Conservation (phyloP, 53 echinoderm and acorn worm genomes). For the Zoroaster sp. region DNA sequence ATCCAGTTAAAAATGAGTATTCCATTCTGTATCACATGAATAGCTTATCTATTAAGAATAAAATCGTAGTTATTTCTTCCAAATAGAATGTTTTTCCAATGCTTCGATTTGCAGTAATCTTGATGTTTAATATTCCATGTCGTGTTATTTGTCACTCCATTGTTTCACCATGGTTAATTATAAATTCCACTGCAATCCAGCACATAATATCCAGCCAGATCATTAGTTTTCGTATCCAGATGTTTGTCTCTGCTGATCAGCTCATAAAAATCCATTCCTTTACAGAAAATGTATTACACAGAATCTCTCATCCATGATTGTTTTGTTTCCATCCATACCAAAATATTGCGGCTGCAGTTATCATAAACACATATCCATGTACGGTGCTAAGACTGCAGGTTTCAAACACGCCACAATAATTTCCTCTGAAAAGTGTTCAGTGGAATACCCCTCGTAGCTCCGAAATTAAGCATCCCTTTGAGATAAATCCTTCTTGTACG, state of each 20-base stretch:
- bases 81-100: neutral
- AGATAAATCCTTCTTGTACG: conserved; percentile 31
- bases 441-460: conserved; percentile 42
- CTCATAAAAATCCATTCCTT: no score
- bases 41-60: no score
- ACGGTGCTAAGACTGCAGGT: neutral
- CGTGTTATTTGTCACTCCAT: neutral
- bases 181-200: neutral
- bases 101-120: neutral
- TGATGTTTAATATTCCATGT: neutral
- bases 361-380: no score
- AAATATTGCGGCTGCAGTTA: no score
- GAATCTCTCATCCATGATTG: no score
- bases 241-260: no score
- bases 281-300: no score
- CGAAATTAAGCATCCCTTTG: neutral
- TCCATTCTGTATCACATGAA: no score
- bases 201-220: no score
- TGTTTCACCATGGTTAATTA: neutral
- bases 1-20: no score
- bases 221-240: no score
- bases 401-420: neutral
- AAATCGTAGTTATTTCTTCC: neutral
- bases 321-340: no score
- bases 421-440: neutral